These are phyloP conservation scores for Notolepis coatsorum DNA, from an alignment of 2,797 vertebrate genomes.

Conservation along the genomic window DNA sequence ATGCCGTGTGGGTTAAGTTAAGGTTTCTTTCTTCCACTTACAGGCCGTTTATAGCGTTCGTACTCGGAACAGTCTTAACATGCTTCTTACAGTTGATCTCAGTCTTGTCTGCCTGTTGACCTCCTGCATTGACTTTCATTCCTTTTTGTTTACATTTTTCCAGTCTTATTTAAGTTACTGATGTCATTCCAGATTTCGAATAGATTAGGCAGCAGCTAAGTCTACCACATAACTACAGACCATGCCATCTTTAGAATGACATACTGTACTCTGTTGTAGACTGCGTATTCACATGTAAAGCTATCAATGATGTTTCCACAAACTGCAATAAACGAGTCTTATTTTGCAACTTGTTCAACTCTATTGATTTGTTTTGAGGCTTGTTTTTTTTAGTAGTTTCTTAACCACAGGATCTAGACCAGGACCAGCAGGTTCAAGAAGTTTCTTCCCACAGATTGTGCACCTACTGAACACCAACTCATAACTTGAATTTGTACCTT, in stretches of 20 bases:
- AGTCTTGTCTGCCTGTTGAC: constrained; percentile 16
- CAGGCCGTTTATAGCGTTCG: constrained; percentile 34
- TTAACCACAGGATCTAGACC: too few relatives aligned
- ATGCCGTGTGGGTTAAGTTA: constrained; percentile 10
- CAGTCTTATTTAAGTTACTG: constrained; percentile 40
- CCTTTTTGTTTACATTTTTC: constrained; percentile 61
- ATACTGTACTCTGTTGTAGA: constrained; percentile 34
- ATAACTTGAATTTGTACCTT: too few relatives aligned
- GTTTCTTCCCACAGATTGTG: too few relatives aligned
- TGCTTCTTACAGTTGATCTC: constrained; percentile 25
- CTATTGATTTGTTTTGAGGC: too few relatives aligned
- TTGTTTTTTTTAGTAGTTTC: background rate
- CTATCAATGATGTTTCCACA: constrained; percentile 38
- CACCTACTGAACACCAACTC: too few relatives aligned
- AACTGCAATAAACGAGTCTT: constrained; percentile 67
- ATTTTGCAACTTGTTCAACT: constrained; percentile 42
- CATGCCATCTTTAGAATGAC: constrained; percentile 39
- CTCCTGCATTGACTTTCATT: constrained; percentile 33
- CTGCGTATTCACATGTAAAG: constrained; percentile 41
- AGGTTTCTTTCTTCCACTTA: background rate
- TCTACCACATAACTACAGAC: constrained; percentile 30
- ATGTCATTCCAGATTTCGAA: constrained; percentile 43
- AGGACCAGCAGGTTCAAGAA: too few relatives aligned
- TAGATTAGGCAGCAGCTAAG: constrained; percentile 2
- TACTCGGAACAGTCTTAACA: constrained; percentile 58